These are phyloP conservation scores for Cynopterus sphinx DNA, from an alignment of 2,797 vertebrate genomes.

Conservation along the genomic window DNA sequence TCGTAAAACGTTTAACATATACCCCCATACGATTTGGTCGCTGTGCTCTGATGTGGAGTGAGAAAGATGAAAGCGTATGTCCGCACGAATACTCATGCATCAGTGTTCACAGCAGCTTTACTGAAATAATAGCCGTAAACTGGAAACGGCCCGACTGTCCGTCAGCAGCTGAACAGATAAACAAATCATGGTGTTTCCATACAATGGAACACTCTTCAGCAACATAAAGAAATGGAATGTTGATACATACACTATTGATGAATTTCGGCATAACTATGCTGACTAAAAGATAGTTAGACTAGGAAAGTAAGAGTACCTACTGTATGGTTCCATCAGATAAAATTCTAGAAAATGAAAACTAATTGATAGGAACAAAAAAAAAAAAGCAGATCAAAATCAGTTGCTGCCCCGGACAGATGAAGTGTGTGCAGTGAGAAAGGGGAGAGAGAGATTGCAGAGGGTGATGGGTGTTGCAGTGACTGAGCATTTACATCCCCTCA, in stretches of 20 bases:
- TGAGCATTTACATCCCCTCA: not conserved
- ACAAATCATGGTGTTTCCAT: not conserved
- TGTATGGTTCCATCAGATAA: too few species aligned
- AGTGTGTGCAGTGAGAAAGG: not conserved
- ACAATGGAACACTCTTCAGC: not conserved
- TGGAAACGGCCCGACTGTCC: not conserved
- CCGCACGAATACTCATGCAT: fast-evolving
- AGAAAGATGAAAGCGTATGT: not conserved
- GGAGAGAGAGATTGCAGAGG: not conserved
- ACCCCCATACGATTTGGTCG: not conserved
- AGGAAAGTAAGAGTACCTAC: not conserved
- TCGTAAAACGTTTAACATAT: not conserved
- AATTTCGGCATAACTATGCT: fast-evolving
- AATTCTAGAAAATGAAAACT: not conserved
- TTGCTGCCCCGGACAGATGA: not conserved
- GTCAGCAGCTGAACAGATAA: not conserved
- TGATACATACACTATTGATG: fast-evolving
- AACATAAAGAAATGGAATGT: not conserved
- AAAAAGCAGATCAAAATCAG: not conserved
- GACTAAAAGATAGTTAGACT: not conserved
- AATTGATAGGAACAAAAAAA: not conserved
- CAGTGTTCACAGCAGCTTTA: not conserved
- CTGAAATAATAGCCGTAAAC: not conserved
- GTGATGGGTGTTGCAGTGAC: too few species aligned
- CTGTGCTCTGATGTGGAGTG: not conserved